A percentile compares a stretch with the other conserved stretches of the same genome.
Evolutionary conservation across 2,888 invertebrate species (phyloP).

Genomic region (Holacanthella duospinosa): DNA sequence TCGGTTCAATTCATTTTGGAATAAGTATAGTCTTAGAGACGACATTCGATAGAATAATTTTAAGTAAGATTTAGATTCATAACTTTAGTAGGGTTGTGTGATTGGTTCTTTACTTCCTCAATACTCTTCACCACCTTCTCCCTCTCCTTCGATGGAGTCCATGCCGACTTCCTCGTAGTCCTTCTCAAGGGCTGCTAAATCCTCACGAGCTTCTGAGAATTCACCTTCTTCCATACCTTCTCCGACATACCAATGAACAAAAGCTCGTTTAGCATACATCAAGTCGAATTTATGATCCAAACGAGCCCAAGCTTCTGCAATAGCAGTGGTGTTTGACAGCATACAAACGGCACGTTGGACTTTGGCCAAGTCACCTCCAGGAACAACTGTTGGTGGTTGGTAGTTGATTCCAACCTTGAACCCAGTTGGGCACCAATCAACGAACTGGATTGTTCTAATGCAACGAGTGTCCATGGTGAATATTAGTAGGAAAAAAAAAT

Average conservation of each 20-base stretch:
- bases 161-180: slow-evolving; percentile 66
- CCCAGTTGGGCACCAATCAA: slow-evolving; percentile 45
- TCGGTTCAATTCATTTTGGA: no score
- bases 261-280: slow-evolving; percentile 94
- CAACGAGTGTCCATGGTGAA: no score
- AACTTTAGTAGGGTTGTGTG: no score
- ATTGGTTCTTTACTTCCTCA: no score
- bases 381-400: slow-evolving; percentile 24
- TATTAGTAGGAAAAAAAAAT: no score
- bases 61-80: no score
- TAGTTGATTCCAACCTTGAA: slow-evolving; percentile 41
- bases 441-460: slow-evolving; percentile 20
- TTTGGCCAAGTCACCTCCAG: slow-evolving; percentile 49
- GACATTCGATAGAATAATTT: no score
- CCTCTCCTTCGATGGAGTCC: slow-evolving; percentile 50
- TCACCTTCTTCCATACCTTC: slow-evolving; percentile 52
- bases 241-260: slow-evolving; percentile 73
- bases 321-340: slow-evolving; percentile 85
- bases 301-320: slow-evolving; percentile 94
- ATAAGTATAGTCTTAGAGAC: no score
- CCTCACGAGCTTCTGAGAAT: slow-evolving; percentile 69
- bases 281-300: slow-evolving; percentile 93
- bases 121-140: slow-evolving; percentile 15
- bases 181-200: slow-evolving; percentile 59
- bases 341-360: slow-evolving; percentile 71